These are phyloP conservation scores for Nymphalis urticae DNA, from an alignment of 2,888 invertebrate species.

Conservation along the genomic window DNA sequence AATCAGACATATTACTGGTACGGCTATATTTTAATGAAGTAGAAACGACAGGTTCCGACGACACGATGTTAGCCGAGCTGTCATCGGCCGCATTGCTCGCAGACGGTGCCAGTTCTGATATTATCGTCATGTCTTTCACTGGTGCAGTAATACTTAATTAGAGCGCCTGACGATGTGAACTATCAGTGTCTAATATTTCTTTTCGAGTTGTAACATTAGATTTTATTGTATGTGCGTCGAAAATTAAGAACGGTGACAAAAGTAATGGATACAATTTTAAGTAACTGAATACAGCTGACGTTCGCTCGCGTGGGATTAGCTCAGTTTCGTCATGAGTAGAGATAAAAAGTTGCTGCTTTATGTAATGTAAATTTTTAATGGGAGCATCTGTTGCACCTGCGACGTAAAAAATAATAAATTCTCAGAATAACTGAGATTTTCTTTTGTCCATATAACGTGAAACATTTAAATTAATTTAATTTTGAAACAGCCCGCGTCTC, in stretches of 20 bases:
- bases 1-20: neutral
- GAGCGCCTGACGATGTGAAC: conserved; percentile 1
- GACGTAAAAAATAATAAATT: no score
- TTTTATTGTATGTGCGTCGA: conserved; percentile 15
- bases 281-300: neutral
- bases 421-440: no score
- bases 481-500: neutral
- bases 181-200: conserved; percentile 9
- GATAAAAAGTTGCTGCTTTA: no score
- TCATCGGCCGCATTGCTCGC: neutral
- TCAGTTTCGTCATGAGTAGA: no score
- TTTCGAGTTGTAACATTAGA: neutral
- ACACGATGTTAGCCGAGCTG: conserved; percentile 5
- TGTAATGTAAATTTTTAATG: no score
- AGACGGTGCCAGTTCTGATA: neutral
- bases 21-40: conserved; percentile 6
- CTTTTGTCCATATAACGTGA: neutral
- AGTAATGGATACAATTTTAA: neutral
- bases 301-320: neutral
- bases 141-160: conserved; percentile 18
- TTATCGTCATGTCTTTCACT: conserved; percentile 12
- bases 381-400: no score
- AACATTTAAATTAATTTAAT: conserved; percentile 2
- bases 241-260: neutral
- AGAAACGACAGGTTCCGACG: conserved; percentile 8